Percentiles rank a stretch among this genome's conserved stretches.
Evolutionary conservation across 1,140 invertebrate species (phyloP).

Genomic region (Metaphire vulgaris): DNA sequence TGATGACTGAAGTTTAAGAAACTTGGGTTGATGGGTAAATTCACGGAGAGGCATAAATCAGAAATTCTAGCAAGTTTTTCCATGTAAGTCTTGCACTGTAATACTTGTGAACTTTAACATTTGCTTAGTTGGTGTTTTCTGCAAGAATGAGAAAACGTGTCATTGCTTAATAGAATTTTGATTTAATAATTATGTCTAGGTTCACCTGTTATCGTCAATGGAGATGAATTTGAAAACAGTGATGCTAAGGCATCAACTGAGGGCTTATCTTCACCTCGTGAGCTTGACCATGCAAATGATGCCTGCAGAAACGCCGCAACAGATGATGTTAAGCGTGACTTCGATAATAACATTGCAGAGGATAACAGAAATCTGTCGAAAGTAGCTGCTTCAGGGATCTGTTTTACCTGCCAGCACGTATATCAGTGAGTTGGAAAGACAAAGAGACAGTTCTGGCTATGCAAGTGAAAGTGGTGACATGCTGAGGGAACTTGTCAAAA

Average conservation of each 20-base stretch:
- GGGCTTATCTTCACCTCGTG: neutral
- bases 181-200: no score
- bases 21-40: no score
- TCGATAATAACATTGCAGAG: conserved; percentile 8
- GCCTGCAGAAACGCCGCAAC: conserved; percentile 5
- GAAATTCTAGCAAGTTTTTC: no score
- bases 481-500: conserved; percentile 48
- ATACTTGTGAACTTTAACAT: no score
- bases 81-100: no score
- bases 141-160: no score
- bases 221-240: conserved; percentile 50
- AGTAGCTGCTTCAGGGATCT: neutral
- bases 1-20: no score
- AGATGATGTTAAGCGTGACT: neutral
- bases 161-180: no score
- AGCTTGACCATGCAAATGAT: neutral
- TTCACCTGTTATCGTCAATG: conserved; percentile 50
- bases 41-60: no score
- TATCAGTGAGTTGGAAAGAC: conserved; percentile 30
- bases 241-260: conserved; percentile 3
- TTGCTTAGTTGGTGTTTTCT: no score
- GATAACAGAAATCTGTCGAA: neutral
- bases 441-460: conserved; percentile 61
- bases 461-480: conserved; percentile 59
- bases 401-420: neutral